phyloP scores from a whole-genome alignment of 2,888 invertebrate genomes.

The Linnaemya tessellans region DNA sequence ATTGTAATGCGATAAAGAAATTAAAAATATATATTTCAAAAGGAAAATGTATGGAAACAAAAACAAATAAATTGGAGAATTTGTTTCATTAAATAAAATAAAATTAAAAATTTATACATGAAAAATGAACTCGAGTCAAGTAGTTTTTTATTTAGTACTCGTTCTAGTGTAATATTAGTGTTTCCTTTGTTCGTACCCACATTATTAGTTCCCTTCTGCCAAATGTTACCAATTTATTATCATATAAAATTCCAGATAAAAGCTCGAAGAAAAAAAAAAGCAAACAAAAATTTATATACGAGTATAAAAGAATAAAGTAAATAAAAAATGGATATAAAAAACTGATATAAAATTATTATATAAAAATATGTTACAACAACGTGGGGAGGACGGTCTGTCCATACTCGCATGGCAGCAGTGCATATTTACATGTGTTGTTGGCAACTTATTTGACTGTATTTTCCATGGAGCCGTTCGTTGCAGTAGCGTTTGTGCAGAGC shows the following conservation, averaged over 20 bases:
- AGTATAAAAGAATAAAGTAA: neutral
- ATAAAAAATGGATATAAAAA: neutral
- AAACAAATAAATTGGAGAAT: neutral
- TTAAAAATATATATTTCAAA: slow-evolving; percentile 19
- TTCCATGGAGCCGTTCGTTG: neutral
- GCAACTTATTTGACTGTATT: slow-evolving; percentile 7
- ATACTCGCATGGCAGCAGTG: neutral
- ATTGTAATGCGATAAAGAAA: slow-evolving; percentile 64
- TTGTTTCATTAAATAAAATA: slow-evolving; percentile 26
- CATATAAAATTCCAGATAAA: neutral
- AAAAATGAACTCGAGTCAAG: slow-evolving; percentile 21
- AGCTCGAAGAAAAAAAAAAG: neutral
- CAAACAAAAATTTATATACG: neutral
- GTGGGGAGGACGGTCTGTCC: neutral
- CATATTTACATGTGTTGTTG: too few relatives aligned
- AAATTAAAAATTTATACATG: slow-evolving; percentile 40
- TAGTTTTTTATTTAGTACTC: neutral
- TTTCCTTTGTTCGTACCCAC: neutral
- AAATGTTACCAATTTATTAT: slow-evolving; percentile 45
- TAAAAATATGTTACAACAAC: slow-evolving; percentile 5
- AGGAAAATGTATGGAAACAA: neutral
- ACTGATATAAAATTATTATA: neutral
- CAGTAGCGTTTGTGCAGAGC: slow-evolving; percentile 2
- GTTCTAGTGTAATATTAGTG: neutral
- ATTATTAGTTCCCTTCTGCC: slow-evolving; percentile 38